Percentiles rank a stretch among this genome's conserved stretches.
These are phyloP conservation scores for cat (Felis catus) DNA, from an alignment of 2,113 vertebrate genomes.

Conservation along the genomic window F.catus_Fca126_mat1.0 CM031414.1:105976001-105976500, in stretches of 20 bases:
- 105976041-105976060: background rate
- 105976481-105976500: too few species aligned
- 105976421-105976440: background rate
- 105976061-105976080: background rate
- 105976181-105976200: background rate
- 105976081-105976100: background rate
- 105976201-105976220: background rate
- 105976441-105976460: too few species aligned
- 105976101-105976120: background rate
- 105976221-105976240: background rate
- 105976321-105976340: background rate
- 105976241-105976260: conserved; percentile 37
- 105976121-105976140: background rate
- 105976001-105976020: background rate
- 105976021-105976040: background rate
- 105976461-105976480: too few species aligned
- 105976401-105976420: background rate
- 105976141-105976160: background rate
- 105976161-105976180: background rate
- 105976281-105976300: background rate
- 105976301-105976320: background rate
- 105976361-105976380: background rate
- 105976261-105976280: background rate
- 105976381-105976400: background rate
- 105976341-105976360: background rate